Percentiles rank a stretch among this genome's conserved stretches.
Conservation (phyloP, 2,113 vertebrate genomes). For the Acrocephalus kingi region DNA sequence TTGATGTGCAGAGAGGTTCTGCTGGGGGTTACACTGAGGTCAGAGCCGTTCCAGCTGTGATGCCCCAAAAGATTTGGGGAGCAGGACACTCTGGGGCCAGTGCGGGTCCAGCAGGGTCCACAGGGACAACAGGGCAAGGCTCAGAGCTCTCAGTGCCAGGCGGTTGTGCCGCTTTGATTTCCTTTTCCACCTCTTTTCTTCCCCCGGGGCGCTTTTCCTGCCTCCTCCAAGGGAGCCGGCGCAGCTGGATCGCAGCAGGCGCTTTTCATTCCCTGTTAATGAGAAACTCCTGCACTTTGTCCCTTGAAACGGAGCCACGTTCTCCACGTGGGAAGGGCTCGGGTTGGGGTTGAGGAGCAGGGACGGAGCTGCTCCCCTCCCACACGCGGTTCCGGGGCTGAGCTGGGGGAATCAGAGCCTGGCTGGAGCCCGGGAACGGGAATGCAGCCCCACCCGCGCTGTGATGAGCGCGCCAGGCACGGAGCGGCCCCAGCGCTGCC, state of each 20-base stretch:
- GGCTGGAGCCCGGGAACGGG: neutral
- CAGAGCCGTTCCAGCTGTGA: neutral
- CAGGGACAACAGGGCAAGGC: accelerated
- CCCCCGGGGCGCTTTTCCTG: neutral
- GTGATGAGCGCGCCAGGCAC: neutral
- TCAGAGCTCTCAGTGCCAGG: neutral
- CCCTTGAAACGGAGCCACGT: slow-evolving; percentile 53
- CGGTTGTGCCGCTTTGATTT: neutral
- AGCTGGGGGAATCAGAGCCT: neutral
- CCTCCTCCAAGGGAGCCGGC: neutral
- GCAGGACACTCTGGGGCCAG: neutral
- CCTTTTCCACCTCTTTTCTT: neutral
- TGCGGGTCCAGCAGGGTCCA: no score
- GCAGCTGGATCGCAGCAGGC: slow-evolving; percentile 57
- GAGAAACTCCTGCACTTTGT: slow-evolving; percentile 81
- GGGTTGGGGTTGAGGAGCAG: neutral
- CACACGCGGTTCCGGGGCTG: accelerated
- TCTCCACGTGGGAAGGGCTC: slow-evolving; percentile 32
- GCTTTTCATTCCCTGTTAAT: slow-evolving; percentile 71
- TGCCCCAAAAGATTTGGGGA: neutral
- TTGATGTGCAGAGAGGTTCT: neutral
- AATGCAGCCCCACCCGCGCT: neutral
- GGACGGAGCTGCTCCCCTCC: neutral
- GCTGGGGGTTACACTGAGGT: neutral
- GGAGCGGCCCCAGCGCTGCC: neutral